Evolutionary conservation across 2,113 vertebrate species (phyloP), one percentile per base, ranked within the genome.

Genomic region (Caranx ignobilis): DNA sequence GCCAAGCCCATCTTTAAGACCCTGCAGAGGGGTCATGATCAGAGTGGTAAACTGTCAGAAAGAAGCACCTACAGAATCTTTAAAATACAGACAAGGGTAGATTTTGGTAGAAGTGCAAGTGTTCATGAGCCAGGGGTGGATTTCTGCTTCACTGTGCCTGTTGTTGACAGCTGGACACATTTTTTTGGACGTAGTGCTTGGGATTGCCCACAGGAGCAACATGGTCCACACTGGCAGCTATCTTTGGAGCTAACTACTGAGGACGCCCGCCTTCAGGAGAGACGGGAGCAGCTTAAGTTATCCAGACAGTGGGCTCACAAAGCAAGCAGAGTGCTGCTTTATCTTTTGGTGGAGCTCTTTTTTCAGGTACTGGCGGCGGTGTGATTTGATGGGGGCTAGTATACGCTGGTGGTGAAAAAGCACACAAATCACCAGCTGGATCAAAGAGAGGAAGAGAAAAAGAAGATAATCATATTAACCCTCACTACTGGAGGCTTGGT

Each of bases 241-340:
- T 15, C 19, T 37, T 32, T 47, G 15, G 47, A 21, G 37, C 13
- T 56, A 31, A 77, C 15, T 59, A 45, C 19, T 56, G 13, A 19
- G 48, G 56, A 35, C 47, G 43, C 8, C 32, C 61, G 26, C 68
- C 41, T 64, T 35, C 16, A 52, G 57, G 65, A 47, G 8, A 69
- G 16, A 11, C 16, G 12, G 7, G 3, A 2, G 43, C 41, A 21
- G 10, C 13, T 19, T 31, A 50, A 64, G 48, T 57, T 41, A 54
- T 19, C 61, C 2, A 3, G 77, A 77, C 63, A 68, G 32, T 68
- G 39, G 31, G 41, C 43, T 21, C 43, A 60, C 8, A 54, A 21
- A 41, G 37, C 47, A 21, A 41, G 37, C 47, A 55, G 5, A 61
- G 47, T 6, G 5, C 45, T 50, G 67, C 32, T 61, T 48, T 35